Conservation (phyloP, 1,140 invertebrate genomes). For the Sweltsa coloradensis region DNA sequence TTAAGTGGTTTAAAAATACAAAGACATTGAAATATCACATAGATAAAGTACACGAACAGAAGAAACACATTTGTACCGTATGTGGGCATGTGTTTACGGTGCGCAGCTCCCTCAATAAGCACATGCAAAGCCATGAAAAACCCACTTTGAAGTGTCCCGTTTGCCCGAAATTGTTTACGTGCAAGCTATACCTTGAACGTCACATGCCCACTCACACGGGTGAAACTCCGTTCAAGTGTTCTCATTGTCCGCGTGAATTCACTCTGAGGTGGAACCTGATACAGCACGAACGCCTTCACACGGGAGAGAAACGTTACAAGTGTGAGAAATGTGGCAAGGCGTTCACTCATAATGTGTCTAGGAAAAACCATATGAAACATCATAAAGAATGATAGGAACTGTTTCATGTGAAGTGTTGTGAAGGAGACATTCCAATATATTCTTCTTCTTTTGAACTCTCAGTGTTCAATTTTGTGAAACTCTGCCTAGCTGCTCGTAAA, state of each 20-base stretch:
- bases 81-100: conserved; percentile 24
- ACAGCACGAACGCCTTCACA: conserved; percentile 50
- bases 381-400: too few relatives aligned
- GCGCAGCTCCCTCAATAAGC: conserved; percentile 17
- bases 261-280: conserved; percentile 41
- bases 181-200: conserved; percentile 28
- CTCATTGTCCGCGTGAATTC: conserved; percentile 37
- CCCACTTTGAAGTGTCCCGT: conserved; percentile 24
- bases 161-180: conserved; percentile 29
- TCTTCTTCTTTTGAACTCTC: too few relatives aligned
- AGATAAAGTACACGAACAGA: too few relatives aligned
- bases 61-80: conserved; percentile 20
- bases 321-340: conserved; percentile 46
- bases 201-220: conserved; percentile 28
- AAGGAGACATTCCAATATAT: too few relatives aligned
- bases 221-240: conserved; percentile 38
- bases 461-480: too few relatives aligned
- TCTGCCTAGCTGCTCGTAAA: too few relatives aligned
- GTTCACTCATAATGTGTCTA: conserved; percentile 21
- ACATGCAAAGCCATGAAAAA: conserved; percentile 11
- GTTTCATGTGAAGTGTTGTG: too few relatives aligned
- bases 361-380: conserved; percentile 47
- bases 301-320: conserved; percentile 52
- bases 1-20: too few relatives aligned
- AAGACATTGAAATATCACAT: too few relatives aligned